These are phyloP conservation scores for Teleopsis dalmanni DNA, from an alignment of 1,140 invertebrate species.

Conservation along the genomic window DNA sequence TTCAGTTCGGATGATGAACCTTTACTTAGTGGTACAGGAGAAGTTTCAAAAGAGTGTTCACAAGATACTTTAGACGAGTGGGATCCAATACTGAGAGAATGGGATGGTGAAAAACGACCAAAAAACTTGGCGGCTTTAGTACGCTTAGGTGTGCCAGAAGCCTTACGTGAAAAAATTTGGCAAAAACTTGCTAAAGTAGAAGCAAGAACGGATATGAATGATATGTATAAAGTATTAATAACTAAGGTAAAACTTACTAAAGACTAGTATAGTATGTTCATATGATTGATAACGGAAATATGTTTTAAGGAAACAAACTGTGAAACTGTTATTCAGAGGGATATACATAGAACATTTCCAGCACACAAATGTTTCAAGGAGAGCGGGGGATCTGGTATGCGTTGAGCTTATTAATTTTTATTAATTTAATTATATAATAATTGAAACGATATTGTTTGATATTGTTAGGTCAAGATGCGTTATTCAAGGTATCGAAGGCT, in stretches of 20 bases:
- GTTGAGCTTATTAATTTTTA: no score
- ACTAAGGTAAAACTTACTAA: constrained; percentile 55
- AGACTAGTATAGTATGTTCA: background rate
- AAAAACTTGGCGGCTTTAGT: constrained; percentile 71
- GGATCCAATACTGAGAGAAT: constrained; percentile 81
- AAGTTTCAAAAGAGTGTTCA: constrained; percentile 92
- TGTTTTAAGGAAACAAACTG: constrained; percentile 47
- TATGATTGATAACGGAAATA: background rate
- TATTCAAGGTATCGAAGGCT: constrained; percentile 92
- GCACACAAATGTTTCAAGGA: constrained; percentile 97
- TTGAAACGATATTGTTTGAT: no score
- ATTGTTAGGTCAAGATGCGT: constrained; percentile 94
- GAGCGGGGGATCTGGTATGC: constrained; percentile 58
- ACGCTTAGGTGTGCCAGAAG: constrained; percentile 87
- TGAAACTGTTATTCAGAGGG: constrained; percentile 88
- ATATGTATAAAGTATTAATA: constrained; percentile 84
- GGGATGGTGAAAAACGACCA: constrained; percentile 66
- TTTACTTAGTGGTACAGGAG: constrained; percentile 88
- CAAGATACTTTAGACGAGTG: constrained; percentile 87
- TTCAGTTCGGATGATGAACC: constrained; percentile 85
- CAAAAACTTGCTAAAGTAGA: constrained; percentile 84
- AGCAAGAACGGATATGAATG: constrained; percentile 76
- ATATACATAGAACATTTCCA: constrained; percentile 97
- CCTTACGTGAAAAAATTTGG: constrained; percentile 95
- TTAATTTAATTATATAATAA: no score